A percentile compares a stretch with the other conserved stretches of the same genome.
Conservation (phyloP, 2,797 vertebrate species). For the Synanceia verrucosa region DNA sequence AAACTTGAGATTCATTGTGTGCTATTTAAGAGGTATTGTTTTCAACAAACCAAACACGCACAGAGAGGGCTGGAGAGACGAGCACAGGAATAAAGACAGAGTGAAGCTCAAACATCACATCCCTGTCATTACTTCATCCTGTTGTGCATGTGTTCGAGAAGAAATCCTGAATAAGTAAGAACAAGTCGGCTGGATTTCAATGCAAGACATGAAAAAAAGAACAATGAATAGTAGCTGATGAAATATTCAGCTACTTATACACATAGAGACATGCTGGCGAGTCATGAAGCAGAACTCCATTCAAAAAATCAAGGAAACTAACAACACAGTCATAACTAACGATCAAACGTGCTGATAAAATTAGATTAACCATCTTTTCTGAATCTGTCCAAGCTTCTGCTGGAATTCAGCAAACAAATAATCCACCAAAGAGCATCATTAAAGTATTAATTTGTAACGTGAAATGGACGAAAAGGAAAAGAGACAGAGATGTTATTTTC, state of each 20-base stretch:
- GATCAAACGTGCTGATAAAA: too few relatives aligned
- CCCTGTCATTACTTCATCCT: constrained; percentile 38
- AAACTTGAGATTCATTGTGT: not conserved
- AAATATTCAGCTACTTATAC: constrained; percentile 8
- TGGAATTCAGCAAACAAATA: too few relatives aligned
- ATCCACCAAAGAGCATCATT: too few relatives aligned
- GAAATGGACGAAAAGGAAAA: too few relatives aligned
- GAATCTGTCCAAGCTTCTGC: too few relatives aligned
- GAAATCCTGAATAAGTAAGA: constrained; percentile 46
- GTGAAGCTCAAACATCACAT: constrained; percentile 25
- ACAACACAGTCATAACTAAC: too few relatives aligned
- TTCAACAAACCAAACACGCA: not conserved
- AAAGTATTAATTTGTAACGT: too few relatives aligned
- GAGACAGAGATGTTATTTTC: too few relatives aligned
- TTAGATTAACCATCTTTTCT: too few relatives aligned
- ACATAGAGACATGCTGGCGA: too few relatives aligned
- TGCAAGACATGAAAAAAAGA: constrained; percentile 4
- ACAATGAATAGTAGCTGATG: not conserved
- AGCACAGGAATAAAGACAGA: not conserved
- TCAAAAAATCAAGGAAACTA: too few relatives aligned
- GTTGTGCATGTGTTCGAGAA: constrained; percentile 27
- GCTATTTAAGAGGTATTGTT: not conserved
- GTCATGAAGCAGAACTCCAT: too few relatives aligned
- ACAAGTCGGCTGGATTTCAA: constrained; percentile 39
- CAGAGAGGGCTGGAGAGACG: not conserved